Conservation (phyloP, 2,888 invertebrate species). For the Drosophila meridionalis region DNA sequence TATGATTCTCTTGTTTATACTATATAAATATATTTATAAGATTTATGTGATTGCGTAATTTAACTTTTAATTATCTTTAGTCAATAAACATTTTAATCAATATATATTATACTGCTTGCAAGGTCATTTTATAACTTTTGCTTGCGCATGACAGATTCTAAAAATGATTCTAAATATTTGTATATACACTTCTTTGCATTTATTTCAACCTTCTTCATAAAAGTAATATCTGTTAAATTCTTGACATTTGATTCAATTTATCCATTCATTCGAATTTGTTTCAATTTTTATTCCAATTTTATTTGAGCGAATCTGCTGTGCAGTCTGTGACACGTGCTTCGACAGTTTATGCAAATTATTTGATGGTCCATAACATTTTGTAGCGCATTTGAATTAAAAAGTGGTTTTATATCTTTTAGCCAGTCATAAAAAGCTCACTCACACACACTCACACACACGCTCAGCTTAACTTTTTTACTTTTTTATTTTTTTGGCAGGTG, state of each 20-base stretch:
- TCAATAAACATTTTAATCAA: too few relatives aligned
- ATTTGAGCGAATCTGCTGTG: slow-evolving; percentile 21
- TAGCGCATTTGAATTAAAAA: slow-evolving; percentile 53
- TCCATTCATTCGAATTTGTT: slow-evolving; percentile 6
- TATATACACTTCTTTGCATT: neutral
- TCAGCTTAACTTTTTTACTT: slow-evolving; percentile 24
- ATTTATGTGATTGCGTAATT: too few relatives aligned
- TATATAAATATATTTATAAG: too few relatives aligned
- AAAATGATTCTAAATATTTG: neutral
- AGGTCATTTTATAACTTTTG: neutral
- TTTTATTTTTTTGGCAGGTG: slow-evolving; percentile 31
- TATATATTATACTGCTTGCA: too few relatives aligned
- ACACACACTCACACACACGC: neutral
- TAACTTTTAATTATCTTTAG: neutral
- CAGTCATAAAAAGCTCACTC: slow-evolving; percentile 35
- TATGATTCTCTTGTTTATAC: too few relatives aligned
- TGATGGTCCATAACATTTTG: slow-evolving; percentile 55
- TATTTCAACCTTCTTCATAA: neutral
- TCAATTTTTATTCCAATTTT: neutral
- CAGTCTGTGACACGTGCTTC: slow-evolving; percentile 46
- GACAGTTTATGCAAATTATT: slow-evolving; percentile 58
- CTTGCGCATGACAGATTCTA: neutral
- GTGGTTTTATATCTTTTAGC: slow-evolving; percentile 43
- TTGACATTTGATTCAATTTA: slow-evolving; percentile 7
- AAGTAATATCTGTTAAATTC: neutral